Conservation (phyloP, 2,888 invertebrate genomes). For the Thymelicus sylvestris region DNA sequence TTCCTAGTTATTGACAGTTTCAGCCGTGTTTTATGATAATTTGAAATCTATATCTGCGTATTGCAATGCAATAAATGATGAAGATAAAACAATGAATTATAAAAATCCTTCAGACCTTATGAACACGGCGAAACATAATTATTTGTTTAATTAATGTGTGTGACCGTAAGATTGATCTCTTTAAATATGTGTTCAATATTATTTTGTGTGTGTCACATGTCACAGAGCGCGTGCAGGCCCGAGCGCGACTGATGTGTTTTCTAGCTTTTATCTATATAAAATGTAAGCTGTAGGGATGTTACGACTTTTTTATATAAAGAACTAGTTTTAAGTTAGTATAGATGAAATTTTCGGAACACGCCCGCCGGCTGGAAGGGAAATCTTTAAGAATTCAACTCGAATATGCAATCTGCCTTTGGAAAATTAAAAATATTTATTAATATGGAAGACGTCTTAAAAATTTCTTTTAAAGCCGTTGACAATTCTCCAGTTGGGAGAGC, state of each 20-base stretch:
- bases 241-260: conserved; percentile 67
- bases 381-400: conserved; percentile 19
- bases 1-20: not conserved
- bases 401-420: conserved; percentile 17
- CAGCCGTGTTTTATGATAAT: no score
- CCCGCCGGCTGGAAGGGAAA: conserved; percentile 15
- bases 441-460: conserved; percentile 7
- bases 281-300: conserved; percentile 60
- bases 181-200: conserved; percentile 25
- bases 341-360: not conserved
- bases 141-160: not conserved
- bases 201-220: conserved; percentile 18
- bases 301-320: conserved; percentile 62
- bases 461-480: conserved; percentile 28
- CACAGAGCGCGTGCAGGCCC: conserved; percentile 54
- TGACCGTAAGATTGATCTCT: conserved; percentile 26
- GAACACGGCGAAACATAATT: not conserved
- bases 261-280: conserved; percentile 67
- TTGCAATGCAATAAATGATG: no score
- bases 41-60: no score
- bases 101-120: no score
- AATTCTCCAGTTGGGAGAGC: conserved; percentile 31
- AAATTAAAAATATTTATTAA: not conserved
- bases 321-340: conserved; percentile 51
- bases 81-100: no score